Percentiles rank a stretch among this genome's conserved stretches.
These are phyloP conservation scores for Malthinus seriepunctatus DNA, from an alignment of 2,888 invertebrate genomes.

Conservation along the genomic window DNA sequence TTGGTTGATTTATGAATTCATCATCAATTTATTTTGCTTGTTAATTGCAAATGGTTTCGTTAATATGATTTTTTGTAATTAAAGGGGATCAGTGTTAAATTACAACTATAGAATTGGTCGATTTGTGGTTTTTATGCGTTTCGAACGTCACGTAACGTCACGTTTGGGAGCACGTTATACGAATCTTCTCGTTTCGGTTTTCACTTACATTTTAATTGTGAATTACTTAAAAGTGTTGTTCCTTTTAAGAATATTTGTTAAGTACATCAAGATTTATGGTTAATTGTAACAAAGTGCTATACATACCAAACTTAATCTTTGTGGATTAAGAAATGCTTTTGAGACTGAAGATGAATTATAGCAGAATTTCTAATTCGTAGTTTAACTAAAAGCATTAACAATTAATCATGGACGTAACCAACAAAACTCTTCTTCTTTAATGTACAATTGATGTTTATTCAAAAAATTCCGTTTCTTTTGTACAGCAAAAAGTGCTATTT, in stretches of 20 bases:
- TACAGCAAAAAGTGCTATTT: no score
- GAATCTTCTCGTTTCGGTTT: no score
- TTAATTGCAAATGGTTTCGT: no score
- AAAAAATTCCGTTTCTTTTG: background rate
- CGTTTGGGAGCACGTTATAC: no score
- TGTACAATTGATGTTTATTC: background rate
- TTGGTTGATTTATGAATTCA: no score
- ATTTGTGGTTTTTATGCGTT: no score
- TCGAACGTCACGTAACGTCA: no score
- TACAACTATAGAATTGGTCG: no score
- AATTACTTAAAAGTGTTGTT: conserved; percentile 1
- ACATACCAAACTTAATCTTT: conserved; percentile 3
- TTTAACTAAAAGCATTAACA: conserved; percentile 1
- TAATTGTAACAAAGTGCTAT: background rate
- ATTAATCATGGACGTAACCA: background rate
- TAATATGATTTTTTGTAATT: no score
- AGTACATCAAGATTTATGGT: conserved; percentile 2
- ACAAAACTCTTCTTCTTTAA: conserved; percentile 5
- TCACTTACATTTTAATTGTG: background rate
- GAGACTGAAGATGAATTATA: conserved; percentile 5
- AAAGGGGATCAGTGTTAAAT: no score
- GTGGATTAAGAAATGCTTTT: conserved; percentile 6
- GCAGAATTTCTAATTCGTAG: conserved; percentile 4
- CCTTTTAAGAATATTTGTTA: background rate
- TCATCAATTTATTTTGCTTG: no score